Conservation (phyloP, 2,113 vertebrate species). For the Acinonyx jubatus region DNA sequence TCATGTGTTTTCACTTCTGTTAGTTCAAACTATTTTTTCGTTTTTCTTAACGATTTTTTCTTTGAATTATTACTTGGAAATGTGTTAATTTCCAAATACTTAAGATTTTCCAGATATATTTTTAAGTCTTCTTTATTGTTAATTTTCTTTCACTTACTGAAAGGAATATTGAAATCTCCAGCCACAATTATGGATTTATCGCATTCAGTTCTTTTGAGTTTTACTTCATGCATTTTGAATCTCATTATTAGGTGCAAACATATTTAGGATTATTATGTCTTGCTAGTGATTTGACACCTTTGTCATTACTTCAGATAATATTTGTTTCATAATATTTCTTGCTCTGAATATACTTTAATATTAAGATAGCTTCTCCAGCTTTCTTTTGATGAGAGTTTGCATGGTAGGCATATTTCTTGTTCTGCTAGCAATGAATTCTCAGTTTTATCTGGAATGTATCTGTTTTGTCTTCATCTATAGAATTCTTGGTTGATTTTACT, state of each 20-base stretch:
- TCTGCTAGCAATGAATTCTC: background rate
- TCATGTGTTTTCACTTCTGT: background rate
- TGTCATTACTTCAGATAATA: background rate
- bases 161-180: background rate
- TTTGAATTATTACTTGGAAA: background rate
- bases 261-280: background rate
- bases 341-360: background rate
- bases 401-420: background rate
- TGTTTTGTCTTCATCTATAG: background rate
- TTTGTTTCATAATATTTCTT: background rate
- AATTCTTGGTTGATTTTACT: background rate
- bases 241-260: background rate
- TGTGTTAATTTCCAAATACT: background rate
- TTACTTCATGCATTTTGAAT: background rate
- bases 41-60: background rate
- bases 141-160: background rate
- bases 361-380: background rate
- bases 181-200: background rate
- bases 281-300: background rate
- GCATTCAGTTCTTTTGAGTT: background rate
- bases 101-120: background rate
- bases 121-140: background rate
- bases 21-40: background rate
- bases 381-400: background rate
- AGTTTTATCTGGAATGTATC: background rate